Evolutionary conservation across 2,797 vertebrate genomes (phyloP), one percentile per base, ranked within the genome.

Genomic region (Syngnathus rostellatus): DNA sequence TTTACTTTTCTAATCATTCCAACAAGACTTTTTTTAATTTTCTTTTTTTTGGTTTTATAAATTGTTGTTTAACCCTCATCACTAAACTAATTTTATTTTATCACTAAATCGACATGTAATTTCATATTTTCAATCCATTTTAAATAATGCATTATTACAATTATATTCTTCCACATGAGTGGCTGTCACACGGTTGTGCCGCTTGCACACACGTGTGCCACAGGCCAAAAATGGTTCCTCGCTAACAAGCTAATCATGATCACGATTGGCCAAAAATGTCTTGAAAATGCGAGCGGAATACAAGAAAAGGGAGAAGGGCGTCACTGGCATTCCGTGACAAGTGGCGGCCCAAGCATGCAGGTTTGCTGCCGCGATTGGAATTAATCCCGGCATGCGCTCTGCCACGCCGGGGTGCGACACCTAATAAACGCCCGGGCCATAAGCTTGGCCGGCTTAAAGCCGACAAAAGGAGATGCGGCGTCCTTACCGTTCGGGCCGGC

Each of bases 401-500:
- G 85, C 76, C 81, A 82, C 71, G 71, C 71, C 72, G 68, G 68
- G 37, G 75, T 78, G 76, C 72, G 85, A 77, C 82, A 79, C 73
- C 74, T 78, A 37, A 77, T 78, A 37, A 77, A 82, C 80, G 50
- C 86, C 86, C 81, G 80, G 81, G 74, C 78, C 80, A 71, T 89
- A 89, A 89, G 76, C 81, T 69, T 6, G 31, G 73, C 72, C 74
- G 77, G 88, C 86, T 91, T 91, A 91, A 75, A 9, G 82, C 84
- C 79, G 83, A 87, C 86, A 90, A 87, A 91, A 90, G 86, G 80
- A 87, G 88, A 88, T 86, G 86, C 41, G 74, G 80, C 84, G 88
- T 90, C 86, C 91, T 92, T 92, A 92, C 90, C 90, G 87, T 90
- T 89, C 75, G 89, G 88, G 88, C 88, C 85, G 81, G 88, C 89